phyloP scores from a whole-genome alignment of 1,140 invertebrate species.

The Ceratina japonica region DNA sequence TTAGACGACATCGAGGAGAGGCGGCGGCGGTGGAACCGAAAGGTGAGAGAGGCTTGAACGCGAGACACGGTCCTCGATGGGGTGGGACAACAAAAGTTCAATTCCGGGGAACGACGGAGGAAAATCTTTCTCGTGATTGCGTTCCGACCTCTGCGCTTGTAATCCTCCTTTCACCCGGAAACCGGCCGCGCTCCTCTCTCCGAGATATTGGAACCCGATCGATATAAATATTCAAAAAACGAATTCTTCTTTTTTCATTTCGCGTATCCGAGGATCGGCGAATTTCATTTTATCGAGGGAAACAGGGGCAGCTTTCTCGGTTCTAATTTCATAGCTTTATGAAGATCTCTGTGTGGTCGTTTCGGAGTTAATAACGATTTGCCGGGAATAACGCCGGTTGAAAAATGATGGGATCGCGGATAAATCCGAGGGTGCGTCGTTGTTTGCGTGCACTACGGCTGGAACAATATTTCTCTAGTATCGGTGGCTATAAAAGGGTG shows the following conservation, averaged over 20 bases:
- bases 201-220: constrained; percentile 24
- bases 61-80: constrained; percentile 49
- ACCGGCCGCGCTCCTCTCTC: background rate
- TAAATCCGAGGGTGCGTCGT: constrained; percentile 28
- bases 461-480: constrained; percentile 58
- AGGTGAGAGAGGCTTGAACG: constrained; percentile 23
- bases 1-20: constrained; percentile 31
- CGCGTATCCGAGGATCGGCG: background rate
- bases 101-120: constrained; percentile 70
- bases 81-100: constrained; percentile 72
- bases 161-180: constrained; percentile 18
- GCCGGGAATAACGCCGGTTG: background rate
- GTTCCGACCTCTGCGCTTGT: constrained; percentile 51
- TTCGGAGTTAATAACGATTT: background rate
- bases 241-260: too few relatives aligned
- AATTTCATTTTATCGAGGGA: background rate
- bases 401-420: background rate
- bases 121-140: constrained; percentile 72
- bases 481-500: constrained; percentile 49
- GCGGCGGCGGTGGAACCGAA: constrained; percentile 44
- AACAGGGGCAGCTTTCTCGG: background rate
- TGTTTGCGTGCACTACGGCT: constrained; percentile 33
- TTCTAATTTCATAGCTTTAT: background rate
- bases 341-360: background rate
- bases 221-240: constrained; percentile 42